Evolutionary conservation across 2,113 vertebrate genomes (phyloP).

Genomic region (Bambusicola thoracicus): DNA sequence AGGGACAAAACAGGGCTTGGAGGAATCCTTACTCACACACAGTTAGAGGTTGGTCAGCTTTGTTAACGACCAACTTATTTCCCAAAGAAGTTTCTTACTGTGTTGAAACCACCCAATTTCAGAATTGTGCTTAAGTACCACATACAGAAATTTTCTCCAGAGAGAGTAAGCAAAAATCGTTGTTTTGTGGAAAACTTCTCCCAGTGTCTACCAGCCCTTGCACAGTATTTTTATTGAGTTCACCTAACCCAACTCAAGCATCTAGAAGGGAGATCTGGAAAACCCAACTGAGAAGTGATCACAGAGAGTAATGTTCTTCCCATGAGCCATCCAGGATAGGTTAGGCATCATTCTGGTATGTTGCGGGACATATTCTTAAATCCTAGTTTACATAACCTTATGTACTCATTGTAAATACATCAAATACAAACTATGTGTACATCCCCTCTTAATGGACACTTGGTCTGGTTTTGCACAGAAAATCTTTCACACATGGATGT

Average conservation of each 20-base stretch:
- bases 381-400: background rate
- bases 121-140: background rate
- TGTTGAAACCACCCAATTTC: background rate
- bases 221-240: background rate
- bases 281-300: background rate
- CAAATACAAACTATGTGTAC: fast-evolving
- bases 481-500: fast-evolving
- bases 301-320: background rate
- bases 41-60: background rate
- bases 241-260: background rate
- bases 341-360: too few species aligned
- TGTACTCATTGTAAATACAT: background rate
- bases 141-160: background rate
- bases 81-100: background rate
- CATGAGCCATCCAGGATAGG: background rate
- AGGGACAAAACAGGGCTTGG: background rate
- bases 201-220: background rate
- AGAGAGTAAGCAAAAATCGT: background rate
- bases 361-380: background rate
- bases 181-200: background rate
- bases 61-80: background rate
- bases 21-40: background rate
- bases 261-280: background rate
- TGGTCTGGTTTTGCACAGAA: background rate
- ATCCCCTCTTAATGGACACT: background rate